Base-by-base conservation (phyloP, 2,888 invertebrate genomes). In the Desoria tigrina region DNA sequence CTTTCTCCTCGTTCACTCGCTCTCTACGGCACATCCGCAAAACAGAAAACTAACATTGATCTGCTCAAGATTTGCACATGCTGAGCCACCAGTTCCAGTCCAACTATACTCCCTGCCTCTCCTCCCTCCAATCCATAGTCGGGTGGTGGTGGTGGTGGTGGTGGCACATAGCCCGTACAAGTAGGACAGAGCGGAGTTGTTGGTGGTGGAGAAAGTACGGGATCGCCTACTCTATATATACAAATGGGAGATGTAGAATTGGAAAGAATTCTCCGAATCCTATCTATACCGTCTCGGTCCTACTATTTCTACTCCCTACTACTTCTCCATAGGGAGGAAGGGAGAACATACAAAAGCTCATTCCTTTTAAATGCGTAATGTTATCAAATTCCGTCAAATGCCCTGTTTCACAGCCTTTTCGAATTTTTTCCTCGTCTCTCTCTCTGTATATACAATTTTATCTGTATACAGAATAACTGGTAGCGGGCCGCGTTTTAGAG, bases 41-140 rank as follows among this genome's bases (percentile, higher is more conserved):
- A 72, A 74, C 72, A 74, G 72, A 70, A 68, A 69, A 73, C 68
- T 65, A 69, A 73, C 73, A 73, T 75, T 73, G 72, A 75, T 75
- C 72, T 71, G 61, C 63, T 32, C 32, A 32, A 71, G 71, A 75
- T 71, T 72, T 72, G 67, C 74, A 74, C 75, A 72, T 71, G 69
- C 65, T 71, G 69, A 69, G 68, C 65, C 66, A 68, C 66, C 50
- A 58, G 65, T 6, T 21, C 21, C 45, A 45, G 7, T 16, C 21
- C 4, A 7, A n/a, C 45, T 45, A 45, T 45, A 45, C 7, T 39
- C 39, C n/a, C n/a, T n/a, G n/a, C n/a, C n/a, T n/a, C n/a, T n/a
- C n/a, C n/a, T n/a, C n/a, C n/a, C n/a, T n/a, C n/a, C n/a, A n/a
- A n/a, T n/a, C n/a, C n/a, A n/a, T n/a, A n/a, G n/a, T n/a, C n/a